A percentile compares a stretch with the other conserved stretches of the same genome.
These are phyloP conservation scores for Plecturocebus donacophilus DNA, from an alignment of 2,113 vertebrate genomes.

Conservation along the genomic window DNA sequence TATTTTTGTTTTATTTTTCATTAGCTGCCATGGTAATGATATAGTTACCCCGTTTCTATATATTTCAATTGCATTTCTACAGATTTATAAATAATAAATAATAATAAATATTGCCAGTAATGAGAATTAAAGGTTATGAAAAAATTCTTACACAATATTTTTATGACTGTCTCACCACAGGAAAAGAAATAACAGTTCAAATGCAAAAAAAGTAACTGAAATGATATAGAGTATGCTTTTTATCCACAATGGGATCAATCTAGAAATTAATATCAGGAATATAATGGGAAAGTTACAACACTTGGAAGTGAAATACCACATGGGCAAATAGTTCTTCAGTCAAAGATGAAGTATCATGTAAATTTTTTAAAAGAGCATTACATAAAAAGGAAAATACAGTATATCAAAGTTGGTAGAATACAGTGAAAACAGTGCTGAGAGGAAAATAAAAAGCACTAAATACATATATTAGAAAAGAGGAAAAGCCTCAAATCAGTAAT, in stretches of 20 bases:
- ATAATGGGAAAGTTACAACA: background rate
- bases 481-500: background rate
- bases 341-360: background rate
- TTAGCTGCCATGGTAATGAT: background rate
- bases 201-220: background rate
- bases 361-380: background rate
- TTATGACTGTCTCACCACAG: background rate
- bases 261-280: background rate
- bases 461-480: background rate
- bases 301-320: background rate
- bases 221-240: background rate
- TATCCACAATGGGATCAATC: background rate
- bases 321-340: background rate
- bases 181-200: background rate
- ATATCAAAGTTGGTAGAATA: background rate
- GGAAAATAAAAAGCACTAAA: background rate
- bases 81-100: background rate
- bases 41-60: background rate
- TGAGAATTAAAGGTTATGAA: background rate
- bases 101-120: background rate
- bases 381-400: background rate
- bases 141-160: background rate
- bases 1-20: background rate
- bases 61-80: background rate
- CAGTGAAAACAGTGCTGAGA: background rate